These are phyloP conservation scores for Drosophila watanabei DNA, from an alignment of 1,140 invertebrate species.

Conservation along the genomic window DNA sequence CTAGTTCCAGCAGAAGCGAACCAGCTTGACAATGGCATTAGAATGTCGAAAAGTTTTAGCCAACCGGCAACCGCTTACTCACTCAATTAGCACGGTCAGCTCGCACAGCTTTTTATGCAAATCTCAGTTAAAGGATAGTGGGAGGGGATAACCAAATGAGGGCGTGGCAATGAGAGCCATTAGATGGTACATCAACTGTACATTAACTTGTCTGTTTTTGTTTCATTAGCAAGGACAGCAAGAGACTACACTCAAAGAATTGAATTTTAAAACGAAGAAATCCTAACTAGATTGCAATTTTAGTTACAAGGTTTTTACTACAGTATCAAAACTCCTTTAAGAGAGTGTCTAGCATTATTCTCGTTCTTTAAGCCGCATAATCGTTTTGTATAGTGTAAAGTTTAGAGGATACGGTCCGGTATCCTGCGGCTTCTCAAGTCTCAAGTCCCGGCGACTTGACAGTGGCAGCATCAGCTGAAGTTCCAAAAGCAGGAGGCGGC, in stretches of 20 bases:
- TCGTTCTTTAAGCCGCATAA: too few relatives aligned
- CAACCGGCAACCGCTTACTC: slow-evolving; percentile 64
- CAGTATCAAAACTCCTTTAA: too few relatives aligned
- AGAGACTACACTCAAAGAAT: slow-evolving; percentile 13
- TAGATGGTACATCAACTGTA: slow-evolving; percentile 81
- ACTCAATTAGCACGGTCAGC: slow-evolving; percentile 73
- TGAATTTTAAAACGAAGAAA: slow-evolving; percentile 27
- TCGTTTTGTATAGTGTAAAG: slow-evolving; percentile 8
- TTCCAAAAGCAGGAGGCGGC: slow-evolving; percentile 45
- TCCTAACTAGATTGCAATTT: slow-evolving; percentile 36
- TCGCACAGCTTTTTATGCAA: slow-evolving; percentile 71
- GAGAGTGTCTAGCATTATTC: too few relatives aligned
- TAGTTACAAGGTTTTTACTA: neutral
- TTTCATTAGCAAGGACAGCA: slow-evolving; percentile 73
- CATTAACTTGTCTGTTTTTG: slow-evolving; percentile 83
- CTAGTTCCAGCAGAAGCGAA: slow-evolving; percentile 57
- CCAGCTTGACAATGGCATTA: slow-evolving; percentile 81
- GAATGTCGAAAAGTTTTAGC: slow-evolving; percentile 75
- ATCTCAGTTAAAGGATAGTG: slow-evolving; percentile 47
- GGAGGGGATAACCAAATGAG: slow-evolving; percentile 4
- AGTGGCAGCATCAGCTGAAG: slow-evolving; percentile 46
- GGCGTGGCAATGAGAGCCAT: slow-evolving; percentile 50
- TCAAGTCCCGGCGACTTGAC: slow-evolving; percentile 64
- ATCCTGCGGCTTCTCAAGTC: slow-evolving; percentile 42
- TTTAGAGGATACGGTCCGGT: neutral